Base-by-base conservation (phyloP, 2,797 vertebrate species). In the Zenarchopterus dispar region DNA sequence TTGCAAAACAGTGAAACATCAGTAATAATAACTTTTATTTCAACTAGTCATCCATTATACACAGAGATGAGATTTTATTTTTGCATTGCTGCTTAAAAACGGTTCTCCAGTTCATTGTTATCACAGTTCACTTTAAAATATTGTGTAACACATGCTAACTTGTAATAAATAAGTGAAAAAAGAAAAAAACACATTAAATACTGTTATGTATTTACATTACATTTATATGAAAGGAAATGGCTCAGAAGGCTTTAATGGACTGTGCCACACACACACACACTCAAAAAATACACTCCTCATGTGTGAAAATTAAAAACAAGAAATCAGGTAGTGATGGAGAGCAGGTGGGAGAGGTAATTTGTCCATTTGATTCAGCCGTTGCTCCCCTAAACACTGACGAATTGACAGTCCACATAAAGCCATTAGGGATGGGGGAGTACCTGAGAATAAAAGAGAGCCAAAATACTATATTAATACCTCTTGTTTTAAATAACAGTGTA, bases 391-490 rank as follows among this genome's bases (percentile, higher is more conserved):
- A 68, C 48, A 22, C 24, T 58, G 77, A 4, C 2, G 61, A 59
- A 89, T 78, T 19, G 77, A 85, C 10, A 92, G 70, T 59, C 84
- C 53, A 63, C 87, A 88, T 61, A 93, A 74, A 67, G 84, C 84
- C 87, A 86, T 88, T 43, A 93, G 75, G 28, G 84, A 61, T 4
- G 91, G 92, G 0, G 91, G 84, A 17, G 92, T 84, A 57, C 89
- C 92, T 93, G 68, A 28, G 31, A 55, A 65, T 50, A 42, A 67
- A 43, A 46, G 16, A 67, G 1, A 67, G 36, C 46, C 8, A 47
- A 63, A 54, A 58, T 45, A 0, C 19, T 23, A 77, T 59, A 67
- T 24, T 28, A 36, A 58, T 13, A 44, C 4, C n/a, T 11, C 18
- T 2, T 55, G 10, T 60, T 59, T 56, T 18, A 48, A 15, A 39